Base-by-base conservation (phyloP, 2,113 vertebrate genomes). In the Columba livia region DNA sequence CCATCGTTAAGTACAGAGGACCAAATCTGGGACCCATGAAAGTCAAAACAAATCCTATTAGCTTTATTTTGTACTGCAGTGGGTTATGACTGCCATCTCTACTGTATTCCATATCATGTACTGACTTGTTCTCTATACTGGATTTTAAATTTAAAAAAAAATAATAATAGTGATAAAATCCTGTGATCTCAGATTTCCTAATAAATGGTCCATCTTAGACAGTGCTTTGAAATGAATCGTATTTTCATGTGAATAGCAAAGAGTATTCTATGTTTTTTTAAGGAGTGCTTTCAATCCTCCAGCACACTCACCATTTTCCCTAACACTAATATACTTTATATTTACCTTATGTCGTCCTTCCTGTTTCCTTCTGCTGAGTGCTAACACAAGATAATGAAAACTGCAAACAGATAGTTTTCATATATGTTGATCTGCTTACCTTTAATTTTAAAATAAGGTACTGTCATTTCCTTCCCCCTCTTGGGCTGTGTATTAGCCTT, bases 361-460 rank as follows among this genome's bases (percentile, higher is more conserved):
- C 14, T 42, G 28, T 64, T 94, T 81, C 44, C n/a, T 86, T 64
- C 51, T 79, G 48, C 42, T 78, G 92, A 77, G n/a, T 57, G 65
- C 6, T 80, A 96, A 61, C 9, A 72, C 48, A 51, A 83, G 53
- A 44, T 51, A 89, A 87, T 58, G 34, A 94, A 92, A 96, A 34
- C 48, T 81, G 50, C 31, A 81, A 89, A 90, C 31, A 86, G 86
- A 69, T 53, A 66, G 20, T 15, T 91, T 91, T 94, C 34, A n/a
- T 82, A 87, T 86, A 89, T 75, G 38, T 71, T 94, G 71, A 93
- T 94, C 65, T 89, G 34, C 42, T 92, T 79, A 89, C 57, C 44
- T 93, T 94, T 96, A 64, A 93, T 94, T 96, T 94, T 79, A 81
- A 90, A 94, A 82, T 40, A 88, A 96, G 11, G 14, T 69, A 72